A percentile compares a stretch with the other conserved stretches of the same genome.
Conservation (phyloP, 2,888 invertebrate species). For the Tipula vernalis region DNA sequence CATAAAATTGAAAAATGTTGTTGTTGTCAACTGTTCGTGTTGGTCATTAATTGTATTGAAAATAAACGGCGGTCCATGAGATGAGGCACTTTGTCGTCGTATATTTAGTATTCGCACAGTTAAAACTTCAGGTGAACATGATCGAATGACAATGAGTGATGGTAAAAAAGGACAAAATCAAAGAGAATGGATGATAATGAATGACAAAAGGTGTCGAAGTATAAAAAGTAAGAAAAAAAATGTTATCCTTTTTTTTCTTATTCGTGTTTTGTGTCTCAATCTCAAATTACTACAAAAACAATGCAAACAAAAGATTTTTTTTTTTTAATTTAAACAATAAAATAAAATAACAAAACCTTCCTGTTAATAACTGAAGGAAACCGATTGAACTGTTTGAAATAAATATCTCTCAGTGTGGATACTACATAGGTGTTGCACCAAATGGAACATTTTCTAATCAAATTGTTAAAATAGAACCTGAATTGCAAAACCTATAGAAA, state of each 20-base stretch:
- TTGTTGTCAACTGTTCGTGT: neutral
- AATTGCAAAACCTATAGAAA: no score
- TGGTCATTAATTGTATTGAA: neutral
- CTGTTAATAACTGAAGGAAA: no score
- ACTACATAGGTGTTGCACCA: no score
- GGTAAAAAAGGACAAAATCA: neutral
- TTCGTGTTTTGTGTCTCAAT: neutral
- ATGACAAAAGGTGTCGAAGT: neutral
- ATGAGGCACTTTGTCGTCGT: no score
- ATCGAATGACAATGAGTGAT: no score
- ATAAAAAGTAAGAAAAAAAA: neutral
- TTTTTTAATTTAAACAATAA: neutral
- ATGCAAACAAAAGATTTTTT: neutral
- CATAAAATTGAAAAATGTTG: neutral
- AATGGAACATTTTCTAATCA: no score
- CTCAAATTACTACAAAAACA: neutral
- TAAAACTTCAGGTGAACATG: no score
- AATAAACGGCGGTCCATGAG: neutral
- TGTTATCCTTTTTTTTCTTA: neutral
- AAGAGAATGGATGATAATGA: neutral
- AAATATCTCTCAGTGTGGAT: no score
- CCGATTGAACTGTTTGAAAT: no score
- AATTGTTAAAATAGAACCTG: no score
- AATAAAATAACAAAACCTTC: no score
- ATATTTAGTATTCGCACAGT: neutral